Evolutionary conservation across 1,140 invertebrate genomes (phyloP).

Genomic region (Dendrolimus punctatus): DNA sequence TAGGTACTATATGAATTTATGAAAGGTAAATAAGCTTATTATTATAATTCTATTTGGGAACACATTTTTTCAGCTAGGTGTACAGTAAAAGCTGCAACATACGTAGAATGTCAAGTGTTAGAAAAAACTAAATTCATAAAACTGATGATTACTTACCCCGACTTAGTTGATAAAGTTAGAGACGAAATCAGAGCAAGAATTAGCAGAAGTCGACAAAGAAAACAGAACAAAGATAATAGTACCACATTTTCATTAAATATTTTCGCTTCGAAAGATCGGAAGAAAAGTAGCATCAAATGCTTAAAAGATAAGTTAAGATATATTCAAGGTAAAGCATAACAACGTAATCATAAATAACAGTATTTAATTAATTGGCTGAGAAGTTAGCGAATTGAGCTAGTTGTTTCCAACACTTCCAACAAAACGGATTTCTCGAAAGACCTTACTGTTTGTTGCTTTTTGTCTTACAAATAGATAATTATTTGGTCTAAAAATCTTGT

Average conservation of each 20-base stretch:
- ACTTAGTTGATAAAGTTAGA: constrained; percentile 35
- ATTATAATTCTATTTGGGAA: background rate
- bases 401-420: too few relatives aligned
- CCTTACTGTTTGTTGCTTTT: too few relatives aligned
- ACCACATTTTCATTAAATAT: constrained; percentile 42
- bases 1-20: too few relatives aligned
- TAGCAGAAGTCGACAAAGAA: constrained; percentile 28
- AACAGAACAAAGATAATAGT: constrained; percentile 20
- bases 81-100: constrained; percentile 63
- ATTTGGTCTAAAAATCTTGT: background rate
- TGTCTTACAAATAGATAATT: too few relatives aligned
- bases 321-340: constrained; percentile 41
- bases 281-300: constrained; percentile 61
- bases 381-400: too few relatives aligned
- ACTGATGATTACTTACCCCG: constrained; percentile 60
- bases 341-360: background rate
- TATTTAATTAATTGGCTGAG: too few relatives aligned
- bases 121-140: constrained; percentile 57
- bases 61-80: constrained; percentile 43
- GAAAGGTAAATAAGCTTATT: background rate
- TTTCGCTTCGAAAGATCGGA: constrained; percentile 50
- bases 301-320: constrained; percentile 61
- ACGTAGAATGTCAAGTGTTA: constrained; percentile 63
- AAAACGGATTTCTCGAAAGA: too few relatives aligned
- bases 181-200: constrained; percentile 44